These are phyloP conservation scores for Poeciliopsis retropinna DNA, from an alignment of 2,113 vertebrate genomes.

Conservation along the genomic window DNA sequence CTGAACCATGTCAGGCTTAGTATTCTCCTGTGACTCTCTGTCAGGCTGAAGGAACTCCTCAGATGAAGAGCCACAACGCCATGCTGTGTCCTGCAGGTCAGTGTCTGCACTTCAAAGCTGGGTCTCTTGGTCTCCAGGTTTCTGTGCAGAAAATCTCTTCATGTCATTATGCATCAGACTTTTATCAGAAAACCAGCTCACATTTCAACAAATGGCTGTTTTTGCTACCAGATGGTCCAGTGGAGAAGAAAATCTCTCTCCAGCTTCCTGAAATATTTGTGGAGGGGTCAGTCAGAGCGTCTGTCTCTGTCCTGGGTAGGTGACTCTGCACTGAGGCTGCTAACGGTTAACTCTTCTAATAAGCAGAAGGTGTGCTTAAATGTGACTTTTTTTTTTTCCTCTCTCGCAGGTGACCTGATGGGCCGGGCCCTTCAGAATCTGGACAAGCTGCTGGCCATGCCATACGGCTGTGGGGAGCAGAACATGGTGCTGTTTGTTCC, in stretches of 20 bases:
- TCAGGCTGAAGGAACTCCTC: constrained; percentile 78
- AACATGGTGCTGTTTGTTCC: constrained; percentile 88
- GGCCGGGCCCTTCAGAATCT: constrained; percentile 82
- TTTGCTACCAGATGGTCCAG: constrained; percentile 45
- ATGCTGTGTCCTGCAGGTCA: constrained; percentile 78
- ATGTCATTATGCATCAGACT: too few species aligned
- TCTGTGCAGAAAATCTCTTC: not conserved
- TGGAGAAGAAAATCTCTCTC: constrained; percentile 65
- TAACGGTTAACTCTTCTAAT: not conserved
- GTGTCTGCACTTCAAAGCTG: not conserved
- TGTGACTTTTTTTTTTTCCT: not conserved
- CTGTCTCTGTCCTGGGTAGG: constrained; percentile 84
- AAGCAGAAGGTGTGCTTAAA: too few species aligned
- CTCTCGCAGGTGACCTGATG: constrained; percentile 82
- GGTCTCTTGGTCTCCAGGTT: not conserved
- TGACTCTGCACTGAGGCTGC: not conserved
- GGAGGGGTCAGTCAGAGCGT: constrained; percentile 79
- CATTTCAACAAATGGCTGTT: not conserved
- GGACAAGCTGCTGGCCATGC: constrained; percentile 80
- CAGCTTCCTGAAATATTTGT: constrained; percentile 78
- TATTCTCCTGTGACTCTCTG: not conserved
- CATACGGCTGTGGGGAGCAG: constrained; percentile 86
- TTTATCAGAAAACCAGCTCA: too few species aligned
- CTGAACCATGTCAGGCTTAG: not conserved
- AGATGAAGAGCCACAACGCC: constrained; percentile 71